Evolutionary conservation across 2,113 vertebrate species (phyloP).

Genomic region (Nipponia nippon): DNA sequence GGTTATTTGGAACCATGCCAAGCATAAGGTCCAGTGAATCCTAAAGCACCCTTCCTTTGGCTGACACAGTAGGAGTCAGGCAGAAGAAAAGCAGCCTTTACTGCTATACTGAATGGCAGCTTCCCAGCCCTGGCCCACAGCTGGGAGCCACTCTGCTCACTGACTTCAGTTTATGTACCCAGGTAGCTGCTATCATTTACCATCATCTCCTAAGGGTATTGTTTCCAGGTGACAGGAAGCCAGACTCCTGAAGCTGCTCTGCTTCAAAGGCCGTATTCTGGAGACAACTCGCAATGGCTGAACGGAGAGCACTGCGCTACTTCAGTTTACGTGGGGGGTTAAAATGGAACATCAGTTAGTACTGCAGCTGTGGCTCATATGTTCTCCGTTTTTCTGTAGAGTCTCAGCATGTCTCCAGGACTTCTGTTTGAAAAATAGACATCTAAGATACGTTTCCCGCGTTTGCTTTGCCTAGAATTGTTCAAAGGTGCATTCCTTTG

Average conservation of each 20-base stretch:
- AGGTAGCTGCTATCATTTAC: neutral
- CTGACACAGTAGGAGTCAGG: neutral
- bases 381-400: neutral
- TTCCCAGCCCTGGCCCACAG: neutral
- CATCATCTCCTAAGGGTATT: neutral
- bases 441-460: too few relatives aligned
- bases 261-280: neutral
- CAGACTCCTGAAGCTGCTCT: neutral
- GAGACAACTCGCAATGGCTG: neutral
- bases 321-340: neutral
- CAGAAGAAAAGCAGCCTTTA: neutral
- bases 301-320: neutral
- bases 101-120: neutral
- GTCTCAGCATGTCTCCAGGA: neutral
- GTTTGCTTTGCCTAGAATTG: too few relatives aligned
- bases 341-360: neutral
- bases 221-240: neutral
- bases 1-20: neutral
- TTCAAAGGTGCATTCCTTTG: too few relatives aligned
- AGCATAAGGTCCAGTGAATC: neutral
- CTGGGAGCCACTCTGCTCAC: fast-evolving
- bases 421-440: neutral
- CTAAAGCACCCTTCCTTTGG: neutral
- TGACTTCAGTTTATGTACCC: neutral
- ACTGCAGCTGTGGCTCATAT: neutral